These are phyloP conservation scores for Serrognathus titanus DNA, from an alignment of 2,888 invertebrate species.

Conservation along the genomic window DNA sequence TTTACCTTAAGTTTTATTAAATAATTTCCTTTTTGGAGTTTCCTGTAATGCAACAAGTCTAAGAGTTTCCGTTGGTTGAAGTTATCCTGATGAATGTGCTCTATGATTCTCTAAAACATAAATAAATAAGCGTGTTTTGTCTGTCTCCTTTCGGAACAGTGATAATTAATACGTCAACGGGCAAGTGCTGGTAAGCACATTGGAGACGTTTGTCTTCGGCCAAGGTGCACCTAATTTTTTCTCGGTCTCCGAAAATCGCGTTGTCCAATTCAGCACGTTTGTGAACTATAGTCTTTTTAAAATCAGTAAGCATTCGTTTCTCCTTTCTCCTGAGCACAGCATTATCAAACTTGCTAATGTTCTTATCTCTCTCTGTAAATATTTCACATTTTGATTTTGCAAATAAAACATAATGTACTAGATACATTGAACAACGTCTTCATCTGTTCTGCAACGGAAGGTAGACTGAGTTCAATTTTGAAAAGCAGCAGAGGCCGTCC, in stretches of 20 bases:
- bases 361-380: conserved; percentile 55
- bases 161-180: conserved; percentile 42
- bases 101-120: conserved; percentile 56
- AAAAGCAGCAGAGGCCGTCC: conserved; percentile 50
- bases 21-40: conserved; percentile 58
- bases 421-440: conserved; percentile 60
- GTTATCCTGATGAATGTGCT: conserved; percentile 60
- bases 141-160: neutral
- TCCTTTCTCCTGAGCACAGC: conserved; percentile 50
- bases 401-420: no score
- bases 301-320: conserved; percentile 54
- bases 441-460: conserved; percentile 49
- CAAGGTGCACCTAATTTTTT: conserved; percentile 55
- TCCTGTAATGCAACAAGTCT: conserved; percentile 58
- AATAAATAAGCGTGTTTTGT: neutral
- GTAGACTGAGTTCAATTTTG: conserved; percentile 52
- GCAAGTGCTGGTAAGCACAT: conserved; percentile 53
- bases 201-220: conserved; percentile 57
- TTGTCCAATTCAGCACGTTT: conserved; percentile 58
- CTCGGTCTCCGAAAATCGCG: conserved; percentile 58
- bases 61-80: conserved; percentile 60
- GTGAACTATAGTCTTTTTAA: conserved; percentile 55
- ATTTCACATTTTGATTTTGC: neutral
- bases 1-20: conserved; percentile 58
- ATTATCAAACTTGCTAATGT: conserved; percentile 57